Evolutionary conservation across 2,888 invertebrate species (phyloP), one percentile per base, ranked within the genome.

Genomic region (Camptogramma bilineatum): DNA sequence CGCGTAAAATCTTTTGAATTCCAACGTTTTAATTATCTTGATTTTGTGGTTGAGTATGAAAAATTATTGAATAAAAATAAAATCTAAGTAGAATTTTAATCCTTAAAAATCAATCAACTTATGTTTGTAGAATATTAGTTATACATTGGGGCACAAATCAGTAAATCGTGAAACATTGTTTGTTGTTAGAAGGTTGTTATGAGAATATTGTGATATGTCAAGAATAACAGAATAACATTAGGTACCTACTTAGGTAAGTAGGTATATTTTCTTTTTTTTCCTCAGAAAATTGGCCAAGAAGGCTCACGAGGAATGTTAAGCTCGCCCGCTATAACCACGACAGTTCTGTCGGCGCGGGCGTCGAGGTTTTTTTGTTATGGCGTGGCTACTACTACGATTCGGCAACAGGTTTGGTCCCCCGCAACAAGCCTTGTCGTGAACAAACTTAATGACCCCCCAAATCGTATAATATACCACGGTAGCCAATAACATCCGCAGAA

Each of bases 401-500:
- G 34, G 34, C 34, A 39, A 13, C 34, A 13, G 10, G 17, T n/a
- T 39, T 17, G 10, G 31, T 46, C 16, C 51, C n/a, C 34, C 4
- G 17, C 47, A 48, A 48, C 61, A 68, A 24, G 39, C 53, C 44
- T 47, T 42, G 16, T 42, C 46, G 39, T 54, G 24, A 9, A 54
- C 24, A 1, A 47, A 75, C 7, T 63, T 44, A 7, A 82, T 73
- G 0, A 75, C 42, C 4, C 65, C 70, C 79, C 81, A 82, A 4
- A 83, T 63, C 1, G 71, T 54, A 64, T 81, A 83, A 34, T 81
- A 86, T 5, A 83, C 61, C 0, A 83, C 24, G 0, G 79, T 75
- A 1, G 84, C 80, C n/a, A 86, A 68, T 56, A 76, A 73, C 65
- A 86, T 72, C 1, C 82, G 73, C 5, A 85, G 62, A 4, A 82